These are phyloP conservation scores for Tympanoctomys barrerae DNA, from an alignment of 2,797 vertebrate genomes.

Conservation along the genomic window DNA sequence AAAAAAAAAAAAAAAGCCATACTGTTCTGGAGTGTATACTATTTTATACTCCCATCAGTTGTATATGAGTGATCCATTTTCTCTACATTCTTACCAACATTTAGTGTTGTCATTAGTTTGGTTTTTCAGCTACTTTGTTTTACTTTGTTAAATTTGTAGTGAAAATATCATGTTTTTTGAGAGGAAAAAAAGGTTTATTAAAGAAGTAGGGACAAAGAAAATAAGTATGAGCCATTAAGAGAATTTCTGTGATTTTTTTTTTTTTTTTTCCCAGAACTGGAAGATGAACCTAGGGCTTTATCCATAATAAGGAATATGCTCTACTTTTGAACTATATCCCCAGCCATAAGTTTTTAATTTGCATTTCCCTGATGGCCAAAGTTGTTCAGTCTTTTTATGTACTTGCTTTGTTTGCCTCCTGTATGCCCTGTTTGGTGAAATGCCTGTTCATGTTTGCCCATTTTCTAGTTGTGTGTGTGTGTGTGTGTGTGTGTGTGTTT, in stretches of 20 bases:
- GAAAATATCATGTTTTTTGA: background rate
- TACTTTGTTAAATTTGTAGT: background rate
- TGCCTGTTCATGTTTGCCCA: background rate
- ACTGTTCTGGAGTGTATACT: background rate
- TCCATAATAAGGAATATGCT: background rate
- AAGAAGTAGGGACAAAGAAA: background rate
- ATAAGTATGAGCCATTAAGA: background rate
- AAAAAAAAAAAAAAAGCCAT: too few relatives aligned
- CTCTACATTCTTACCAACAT: background rate
- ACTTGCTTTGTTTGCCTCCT: constrained; percentile 21
- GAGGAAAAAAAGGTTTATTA: background rate
- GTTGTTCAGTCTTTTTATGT: constrained; percentile 22
- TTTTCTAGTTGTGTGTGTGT: constrained; percentile 50
- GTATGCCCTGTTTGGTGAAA: background rate
- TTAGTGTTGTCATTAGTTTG: background rate
- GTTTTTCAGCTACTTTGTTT: constrained; percentile 21
- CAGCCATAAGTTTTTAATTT: constrained; percentile 43
- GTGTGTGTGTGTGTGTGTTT: background rate
- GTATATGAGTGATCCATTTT: constrained; percentile 2
- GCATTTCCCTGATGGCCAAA: constrained; percentile 9
- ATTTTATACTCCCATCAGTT: background rate
- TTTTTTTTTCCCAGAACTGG: background rate
- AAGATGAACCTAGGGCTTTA: background rate
- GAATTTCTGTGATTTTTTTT: background rate
- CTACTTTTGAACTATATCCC: background rate